Evolutionary conservation across 2,888 invertebrate genomes (phyloP), one percentile per base, ranked within the genome.

Genomic region (Dione juno): DNA sequence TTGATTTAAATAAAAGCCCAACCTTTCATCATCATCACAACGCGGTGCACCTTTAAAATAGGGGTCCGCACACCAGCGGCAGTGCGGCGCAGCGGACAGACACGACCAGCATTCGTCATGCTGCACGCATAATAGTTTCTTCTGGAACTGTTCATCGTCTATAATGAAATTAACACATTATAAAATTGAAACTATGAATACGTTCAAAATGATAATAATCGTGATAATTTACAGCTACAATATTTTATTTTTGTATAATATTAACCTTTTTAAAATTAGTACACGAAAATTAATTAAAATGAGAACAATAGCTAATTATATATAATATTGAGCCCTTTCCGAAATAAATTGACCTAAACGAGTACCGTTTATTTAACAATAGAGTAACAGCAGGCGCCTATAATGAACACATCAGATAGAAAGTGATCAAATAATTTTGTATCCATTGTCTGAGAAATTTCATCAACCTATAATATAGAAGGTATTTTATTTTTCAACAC

Each of bases 41-140:
- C 93, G 79, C 9, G 90, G 89, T 0, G 81, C 86, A 1, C 80
- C 80, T 1, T 82, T 85, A 82, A 86, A 93, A 83, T 88, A 87
- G 1, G 89, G 89, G 74, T 93, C 92, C 0, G 92, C 92, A 43
- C 93, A 93, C 93, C 93, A 93, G 45, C 92, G 86, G 71, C 93
- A 93, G 77, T 91, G 89, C 3, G 85, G 81, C 0, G 92, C 92
- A 0, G 92, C 92, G 0, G 88, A 83, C 43, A 93, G 79, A 67
- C 93, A 94, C 0, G 88, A 78, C 0, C 89, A 90, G 70, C 93
- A 93, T 67, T 87, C 86, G 50, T 89, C 86, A 52, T 92, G 88
- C 70, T 89, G 88, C 67, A 92, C 88, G 78, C 93, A 93, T 28
- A 84, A 88, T 76, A 92, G 74, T 80, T 91, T 89, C 76, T 91